Evolutionary conservation across 2,888 invertebrate species (phyloP).

Genomic region (Polyommatus iphigenia): DNA sequence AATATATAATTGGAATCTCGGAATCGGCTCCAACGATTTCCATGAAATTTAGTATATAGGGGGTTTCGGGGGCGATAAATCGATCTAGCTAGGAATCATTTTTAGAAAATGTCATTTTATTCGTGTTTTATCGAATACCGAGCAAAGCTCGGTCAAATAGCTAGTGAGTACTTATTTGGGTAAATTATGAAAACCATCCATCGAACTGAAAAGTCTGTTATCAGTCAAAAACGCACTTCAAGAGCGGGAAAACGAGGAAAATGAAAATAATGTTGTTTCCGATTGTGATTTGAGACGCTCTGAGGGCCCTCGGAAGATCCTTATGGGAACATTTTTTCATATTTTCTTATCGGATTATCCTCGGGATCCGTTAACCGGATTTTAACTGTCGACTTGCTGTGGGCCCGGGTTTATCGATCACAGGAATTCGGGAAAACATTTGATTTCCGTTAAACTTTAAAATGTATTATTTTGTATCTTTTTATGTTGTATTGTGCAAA

Average conservation of each 20-base stretch:
- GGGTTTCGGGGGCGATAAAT: too few relatives aligned
- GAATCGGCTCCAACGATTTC: too few relatives aligned
- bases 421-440: not conserved
- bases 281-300: not conserved
- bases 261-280: not conserved
- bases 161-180: not conserved
- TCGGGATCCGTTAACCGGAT: not conserved
- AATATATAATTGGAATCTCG: too few relatives aligned
- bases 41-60: too few relatives aligned
- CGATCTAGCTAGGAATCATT: too few relatives aligned
- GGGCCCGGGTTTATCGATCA: not conserved
- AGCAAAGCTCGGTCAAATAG: too few relatives aligned
- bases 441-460: not conserved
- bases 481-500: too few relatives aligned
- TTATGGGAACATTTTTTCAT: not conserved
- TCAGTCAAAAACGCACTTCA: not conserved
- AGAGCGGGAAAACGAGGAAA: not conserved
- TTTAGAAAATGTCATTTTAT: too few relatives aligned
- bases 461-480: not conserved
- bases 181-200: not conserved
- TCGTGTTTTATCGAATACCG: too few relatives aligned
- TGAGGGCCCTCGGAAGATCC: not conserved
- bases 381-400: not conserved
- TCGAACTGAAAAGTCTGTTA: not conserved
- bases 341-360: slow-evolving; percentile 14